These are phyloP conservation scores for Biston betularia DNA, from an alignment of 2,888 invertebrate genomes.

Conservation along the genomic window DNA sequence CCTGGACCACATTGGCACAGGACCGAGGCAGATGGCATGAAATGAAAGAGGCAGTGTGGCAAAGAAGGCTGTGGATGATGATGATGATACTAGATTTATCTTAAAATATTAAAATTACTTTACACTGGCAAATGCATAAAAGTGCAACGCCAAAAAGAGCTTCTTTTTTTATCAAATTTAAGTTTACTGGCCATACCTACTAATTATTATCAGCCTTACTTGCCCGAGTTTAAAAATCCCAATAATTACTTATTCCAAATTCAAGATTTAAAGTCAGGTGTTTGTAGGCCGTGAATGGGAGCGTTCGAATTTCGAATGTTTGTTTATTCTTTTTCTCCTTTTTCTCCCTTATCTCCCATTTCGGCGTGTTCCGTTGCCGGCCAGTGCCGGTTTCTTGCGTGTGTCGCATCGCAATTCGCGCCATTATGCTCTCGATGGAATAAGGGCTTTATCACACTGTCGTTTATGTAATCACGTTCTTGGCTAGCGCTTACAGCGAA, in stretches of 20 bases:
- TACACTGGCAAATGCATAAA: too few species aligned
- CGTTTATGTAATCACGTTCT: not conserved
- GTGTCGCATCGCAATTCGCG: constrained; percentile 73
- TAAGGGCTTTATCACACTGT: constrained; percentile 5
- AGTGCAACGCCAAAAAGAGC: too few species aligned
- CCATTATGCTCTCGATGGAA: constrained; percentile 58
- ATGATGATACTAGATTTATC: too few species aligned
- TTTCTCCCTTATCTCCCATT: constrained; percentile 67
- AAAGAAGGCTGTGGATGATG: too few species aligned
- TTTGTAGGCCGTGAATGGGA: constrained; percentile 67
- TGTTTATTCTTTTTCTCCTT: constrained; percentile 67
- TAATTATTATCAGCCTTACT: too few species aligned
- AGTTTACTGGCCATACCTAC: too few species aligned
- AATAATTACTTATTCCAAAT: constrained; percentile 40
- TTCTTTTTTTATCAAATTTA: too few species aligned
- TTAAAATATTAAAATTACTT: too few species aligned
- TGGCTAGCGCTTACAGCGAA: too few species aligned
- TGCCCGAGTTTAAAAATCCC: not conserved
- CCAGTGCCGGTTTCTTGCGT: constrained; percentile 64
- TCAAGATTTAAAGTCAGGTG: constrained; percentile 60
- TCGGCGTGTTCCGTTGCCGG: constrained; percentile 66
- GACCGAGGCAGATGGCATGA: too few species aligned
- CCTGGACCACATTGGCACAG: too few species aligned
- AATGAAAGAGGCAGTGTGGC: too few species aligned
- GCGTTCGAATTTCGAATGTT: constrained; percentile 69